phyloP scores from a whole-genome alignment of 2,113 vertebrate species.

The Mesitornis unicolor region DNA sequence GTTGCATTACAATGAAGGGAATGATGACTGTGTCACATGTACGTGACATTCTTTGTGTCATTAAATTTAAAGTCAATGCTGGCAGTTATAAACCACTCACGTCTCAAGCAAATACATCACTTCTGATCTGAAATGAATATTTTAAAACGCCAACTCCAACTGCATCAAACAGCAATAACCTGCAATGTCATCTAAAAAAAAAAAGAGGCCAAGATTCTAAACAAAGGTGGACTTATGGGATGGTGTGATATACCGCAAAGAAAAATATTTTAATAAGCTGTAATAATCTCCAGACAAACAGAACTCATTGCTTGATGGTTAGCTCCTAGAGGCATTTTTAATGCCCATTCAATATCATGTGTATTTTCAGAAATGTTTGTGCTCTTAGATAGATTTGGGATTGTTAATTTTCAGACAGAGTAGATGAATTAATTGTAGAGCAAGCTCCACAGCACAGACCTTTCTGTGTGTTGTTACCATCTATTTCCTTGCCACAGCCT shows the following conservation, averaged over 20 bases:
- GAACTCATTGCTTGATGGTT: background rate
- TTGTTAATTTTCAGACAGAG: constrained; percentile 8
- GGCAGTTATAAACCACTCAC: constrained; percentile 69
- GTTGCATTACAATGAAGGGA: constrained; percentile 73
- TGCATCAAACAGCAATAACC: constrained; percentile 45
- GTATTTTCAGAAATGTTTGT: background rate
- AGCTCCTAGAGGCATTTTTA: background rate
- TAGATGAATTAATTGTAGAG: constrained; percentile 2
- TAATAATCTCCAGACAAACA: background rate
- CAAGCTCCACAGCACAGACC: background rate
- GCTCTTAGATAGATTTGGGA: background rate
- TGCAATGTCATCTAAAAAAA: constrained; percentile 22
- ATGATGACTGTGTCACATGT: constrained; percentile 69
- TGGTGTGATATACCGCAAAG: background rate
- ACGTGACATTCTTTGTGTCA: constrained; percentile 69
- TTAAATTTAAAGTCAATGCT: constrained; percentile 71
- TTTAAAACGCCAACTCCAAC: constrained; percentile 58
- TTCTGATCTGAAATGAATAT: constrained; percentile 68
- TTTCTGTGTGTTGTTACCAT: constrained; percentile 11
- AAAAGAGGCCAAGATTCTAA: background rate
- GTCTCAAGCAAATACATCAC: constrained; percentile 59
- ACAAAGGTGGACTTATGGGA: constrained; percentile 4
- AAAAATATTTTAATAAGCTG: background rate
- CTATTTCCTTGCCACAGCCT: constrained; percentile 3
- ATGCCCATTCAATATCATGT: background rate